Percentiles rank a stretch among this genome's conserved stretches.
These are phyloP conservation scores for Apostichopus californicus DNA, from an alignment of 35 echinoderm and acorn worm genomes.

Conservation along the genomic window DNA sequence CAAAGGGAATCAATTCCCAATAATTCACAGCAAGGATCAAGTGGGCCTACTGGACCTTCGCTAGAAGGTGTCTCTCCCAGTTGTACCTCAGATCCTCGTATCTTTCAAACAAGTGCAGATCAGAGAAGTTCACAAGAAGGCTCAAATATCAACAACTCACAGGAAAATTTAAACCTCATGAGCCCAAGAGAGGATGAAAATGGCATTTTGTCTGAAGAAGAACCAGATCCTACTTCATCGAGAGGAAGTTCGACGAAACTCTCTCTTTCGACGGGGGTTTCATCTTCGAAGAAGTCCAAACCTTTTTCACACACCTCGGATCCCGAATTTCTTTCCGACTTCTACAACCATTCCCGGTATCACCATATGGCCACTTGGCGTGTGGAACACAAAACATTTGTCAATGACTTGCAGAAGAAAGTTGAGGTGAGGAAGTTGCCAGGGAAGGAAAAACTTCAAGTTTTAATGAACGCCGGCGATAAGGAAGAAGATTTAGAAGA, in stretches of 20 bases:
- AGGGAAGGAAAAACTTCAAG: conserved; percentile 65
- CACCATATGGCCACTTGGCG: conserved; percentile 79
- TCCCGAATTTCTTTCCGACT: conserved; percentile 19
- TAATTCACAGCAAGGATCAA: not conserved
- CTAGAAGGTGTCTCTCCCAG: not conserved
- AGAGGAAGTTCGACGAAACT: not conserved
- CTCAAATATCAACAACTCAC: not conserved
- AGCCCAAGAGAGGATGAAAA: not conserved
- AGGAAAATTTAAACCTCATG: not conserved
- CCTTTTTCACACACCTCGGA: not conserved
- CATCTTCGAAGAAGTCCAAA: not conserved
- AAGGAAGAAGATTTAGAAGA: not conserved
- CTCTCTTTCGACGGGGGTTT: not conserved
- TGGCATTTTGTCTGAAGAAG: not conserved
- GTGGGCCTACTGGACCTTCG: not conserved
- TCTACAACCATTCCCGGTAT: conserved; percentile 22
- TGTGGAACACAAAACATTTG: conserved; percentile 78
- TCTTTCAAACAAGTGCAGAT: not conserved
- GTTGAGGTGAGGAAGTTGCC: conserved; percentile 70
- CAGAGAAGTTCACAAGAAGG: not conserved
- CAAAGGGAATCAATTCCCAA: not conserved
- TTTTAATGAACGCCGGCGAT: not conserved
- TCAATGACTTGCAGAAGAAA: conserved; percentile 72
- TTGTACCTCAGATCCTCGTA: not conserved
- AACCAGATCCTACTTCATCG: not conserved